phyloP scores from a whole-genome alignment of 2,797 vertebrate species.

The Heteromormyrus szaboi region DNA sequence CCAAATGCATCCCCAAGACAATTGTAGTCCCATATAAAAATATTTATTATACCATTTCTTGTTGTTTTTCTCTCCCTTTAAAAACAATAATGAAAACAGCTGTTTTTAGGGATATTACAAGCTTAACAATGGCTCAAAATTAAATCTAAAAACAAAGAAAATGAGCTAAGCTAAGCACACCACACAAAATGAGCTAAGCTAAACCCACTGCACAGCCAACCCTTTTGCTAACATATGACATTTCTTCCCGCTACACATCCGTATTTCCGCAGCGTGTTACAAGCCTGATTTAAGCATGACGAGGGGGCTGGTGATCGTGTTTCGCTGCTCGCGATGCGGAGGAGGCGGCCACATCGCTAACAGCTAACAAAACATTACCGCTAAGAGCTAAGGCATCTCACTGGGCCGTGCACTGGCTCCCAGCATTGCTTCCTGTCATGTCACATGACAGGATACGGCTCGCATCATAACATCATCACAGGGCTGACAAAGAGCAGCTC shows the following conservation, averaged over 20 bases:
- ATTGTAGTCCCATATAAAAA: background rate
- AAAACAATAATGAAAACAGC: background rate
- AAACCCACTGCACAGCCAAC: background rate
- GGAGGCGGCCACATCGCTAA: background rate
- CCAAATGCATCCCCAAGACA: background rate
- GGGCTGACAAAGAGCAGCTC: background rate
- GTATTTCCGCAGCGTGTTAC: background rate
- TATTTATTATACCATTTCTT: background rate
- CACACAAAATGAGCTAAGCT: background rate
- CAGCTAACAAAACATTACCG: conserved; percentile 9
- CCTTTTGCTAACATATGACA: background rate
- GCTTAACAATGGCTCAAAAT: background rate
- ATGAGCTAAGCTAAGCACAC: background rate
- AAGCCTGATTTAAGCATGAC: background rate
- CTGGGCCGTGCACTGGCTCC: background rate
- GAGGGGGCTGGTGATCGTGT: background rate
- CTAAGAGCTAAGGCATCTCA: background rate
- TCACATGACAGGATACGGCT: conserved; percentile 19
- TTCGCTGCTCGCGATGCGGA: background rate
- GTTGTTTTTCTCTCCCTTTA: background rate
- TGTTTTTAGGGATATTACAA: background rate
- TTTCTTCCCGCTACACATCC: background rate
- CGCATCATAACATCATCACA: background rate
- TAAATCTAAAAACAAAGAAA: background rate
- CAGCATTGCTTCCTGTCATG: conserved; percentile 20